phyloP scores from a whole-genome alignment of 2,113 vertebrate species.

The Dicaeum eximium region DNA sequence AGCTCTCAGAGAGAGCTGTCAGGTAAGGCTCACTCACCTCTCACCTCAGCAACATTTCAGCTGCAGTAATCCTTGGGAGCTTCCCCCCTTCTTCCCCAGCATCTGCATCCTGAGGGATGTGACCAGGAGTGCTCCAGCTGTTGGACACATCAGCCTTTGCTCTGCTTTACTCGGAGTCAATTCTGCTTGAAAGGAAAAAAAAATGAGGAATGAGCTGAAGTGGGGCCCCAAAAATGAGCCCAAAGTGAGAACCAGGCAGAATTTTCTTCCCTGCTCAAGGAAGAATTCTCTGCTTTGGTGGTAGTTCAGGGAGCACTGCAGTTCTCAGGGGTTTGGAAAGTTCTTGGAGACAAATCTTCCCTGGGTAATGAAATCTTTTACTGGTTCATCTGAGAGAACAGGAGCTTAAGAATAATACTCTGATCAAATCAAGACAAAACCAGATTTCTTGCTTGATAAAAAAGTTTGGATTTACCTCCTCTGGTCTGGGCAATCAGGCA shows the following conservation, averaged over 20 bases:
- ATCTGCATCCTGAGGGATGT: not conserved
- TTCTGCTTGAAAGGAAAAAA: not conserved
- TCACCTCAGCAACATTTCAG: not conserved
- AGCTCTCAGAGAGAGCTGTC: constrained; percentile 86
- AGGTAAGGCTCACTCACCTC: constrained; percentile 72
- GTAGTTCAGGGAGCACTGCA: not conserved
- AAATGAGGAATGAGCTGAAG: not conserved
- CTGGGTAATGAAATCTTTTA: not conserved
- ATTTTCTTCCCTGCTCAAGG: not conserved
- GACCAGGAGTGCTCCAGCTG: not conserved
- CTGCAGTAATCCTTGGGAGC: not conserved
- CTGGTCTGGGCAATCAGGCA: not conserved
- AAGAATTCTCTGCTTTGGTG: not conserved
- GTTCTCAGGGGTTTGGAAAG: not conserved
- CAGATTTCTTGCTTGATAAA: not conserved
- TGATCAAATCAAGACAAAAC: not conserved
- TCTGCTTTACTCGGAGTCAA: not conserved
- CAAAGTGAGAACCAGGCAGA: not conserved
- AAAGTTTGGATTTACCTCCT: not conserved
- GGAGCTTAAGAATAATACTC: not conserved
- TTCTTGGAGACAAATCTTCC: not conserved
- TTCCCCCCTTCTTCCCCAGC: not conserved
- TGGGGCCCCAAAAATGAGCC: not conserved
- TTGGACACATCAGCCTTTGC: not conserved
- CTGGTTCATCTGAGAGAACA: not conserved